These are phyloP conservation scores for Scytalopus superciliaris DNA, from an alignment of 2,113 vertebrate genomes.

Conservation along the genomic window DNA sequence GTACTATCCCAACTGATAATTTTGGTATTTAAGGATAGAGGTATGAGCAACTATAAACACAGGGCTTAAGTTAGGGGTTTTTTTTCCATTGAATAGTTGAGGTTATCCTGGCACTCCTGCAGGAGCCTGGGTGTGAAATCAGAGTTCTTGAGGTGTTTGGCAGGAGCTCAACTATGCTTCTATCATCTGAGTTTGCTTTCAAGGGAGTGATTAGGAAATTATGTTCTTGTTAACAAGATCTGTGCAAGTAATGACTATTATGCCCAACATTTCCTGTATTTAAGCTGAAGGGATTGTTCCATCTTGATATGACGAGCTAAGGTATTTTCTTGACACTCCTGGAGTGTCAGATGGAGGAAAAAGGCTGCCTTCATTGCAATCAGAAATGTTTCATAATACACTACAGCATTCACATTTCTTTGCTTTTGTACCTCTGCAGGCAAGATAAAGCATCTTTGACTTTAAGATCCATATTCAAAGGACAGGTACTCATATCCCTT, in stretches of 20 bases:
- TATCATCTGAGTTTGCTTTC: conserved; percentile 42
- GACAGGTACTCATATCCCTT: neutral
- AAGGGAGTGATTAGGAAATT: conserved; percentile 55
- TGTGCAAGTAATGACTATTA: conserved; percentile 22
- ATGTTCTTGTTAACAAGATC: conserved; percentile 57
- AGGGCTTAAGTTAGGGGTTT: neutral
- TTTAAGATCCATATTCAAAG: neutral
- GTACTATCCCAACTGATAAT: neutral
- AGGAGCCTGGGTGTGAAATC: conserved; percentile 34
- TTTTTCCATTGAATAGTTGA: neutral
- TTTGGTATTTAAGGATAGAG: neutral
- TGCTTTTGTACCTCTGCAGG: neutral
- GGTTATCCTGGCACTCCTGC: neutral
- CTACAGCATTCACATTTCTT: neutral
- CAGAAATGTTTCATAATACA: neutral
- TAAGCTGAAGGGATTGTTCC: conserved; percentile 7
- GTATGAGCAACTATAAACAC: neutral
- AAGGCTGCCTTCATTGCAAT: neutral
- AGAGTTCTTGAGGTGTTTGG: conserved; percentile 40
- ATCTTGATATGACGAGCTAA: neutral
- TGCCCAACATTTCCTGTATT: conserved; percentile 51
- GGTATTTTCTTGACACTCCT: neutral
- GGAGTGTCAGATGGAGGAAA: neutral
- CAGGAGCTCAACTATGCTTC: conserved; percentile 44
- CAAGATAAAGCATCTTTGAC: neutral